Evolutionary conservation across 2,888 invertebrate species (phyloP), one percentile per base, ranked within the genome.

Genomic region (Taenaris catops): DNA sequence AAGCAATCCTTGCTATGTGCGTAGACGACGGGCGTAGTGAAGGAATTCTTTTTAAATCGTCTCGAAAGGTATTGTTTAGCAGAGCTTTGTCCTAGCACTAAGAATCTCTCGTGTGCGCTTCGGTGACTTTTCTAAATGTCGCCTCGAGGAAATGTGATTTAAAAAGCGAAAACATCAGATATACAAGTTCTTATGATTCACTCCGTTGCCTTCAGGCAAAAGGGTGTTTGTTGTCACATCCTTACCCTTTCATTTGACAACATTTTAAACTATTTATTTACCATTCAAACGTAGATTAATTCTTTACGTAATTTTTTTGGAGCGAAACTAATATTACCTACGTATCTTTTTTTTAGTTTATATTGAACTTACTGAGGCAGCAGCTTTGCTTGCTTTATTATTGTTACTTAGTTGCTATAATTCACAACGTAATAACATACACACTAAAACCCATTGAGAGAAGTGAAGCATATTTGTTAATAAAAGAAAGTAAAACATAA

Each of bases 91-190:
- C 49, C 62, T 49, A 50, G 45, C 51, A 68, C 68, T 69, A 61
- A 52, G 52, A 65, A 63, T 58, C 57, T 67, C 79, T 83, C 61
- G 69, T 69, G 61, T 58, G 42, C 74, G 84, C 83, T 60, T 55
- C 75, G 58, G 53, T 71, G 69, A 53, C 60, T 74, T 44, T 51
- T 61, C 62, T 76, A 66, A 84, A 84, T 81, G 71, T 65, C 61
- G 56, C 54, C 57, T 57, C 71, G 73, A 83, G 84, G 83, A 86
- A 86, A 86, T 83, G 70, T 76, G 86, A 84, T 83, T 84, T 84
- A 74, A 83, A 84, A 70, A 78, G 72, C 67, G 73, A 72, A 84
- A 84, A 86, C 80, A 84, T 80, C 65, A 56, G 67, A 81, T 78
- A 79, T 79, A 84, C 81, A 76, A 80, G 79, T 81, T 80, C 83